phyloP scores from a whole-genome alignment of 2,113 vertebrate species.

The Chelonoidis abingdonii region DNA sequence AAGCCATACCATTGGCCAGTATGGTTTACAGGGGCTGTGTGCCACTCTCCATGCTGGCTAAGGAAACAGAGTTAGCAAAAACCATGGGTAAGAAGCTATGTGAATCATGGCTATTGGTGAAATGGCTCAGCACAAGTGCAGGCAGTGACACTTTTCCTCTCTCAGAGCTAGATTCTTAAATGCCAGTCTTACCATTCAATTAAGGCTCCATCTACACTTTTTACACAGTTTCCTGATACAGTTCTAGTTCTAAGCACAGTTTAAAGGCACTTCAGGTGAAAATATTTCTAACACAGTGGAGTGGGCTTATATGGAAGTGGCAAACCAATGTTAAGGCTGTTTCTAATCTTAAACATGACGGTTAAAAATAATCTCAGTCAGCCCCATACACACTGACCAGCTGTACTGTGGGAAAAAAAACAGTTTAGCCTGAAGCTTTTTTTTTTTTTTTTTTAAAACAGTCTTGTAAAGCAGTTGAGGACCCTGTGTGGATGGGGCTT shows the following conservation, averaged over 20 bases:
- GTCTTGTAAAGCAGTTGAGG: not conserved
- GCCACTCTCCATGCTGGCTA: not conserved
- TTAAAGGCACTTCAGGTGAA: not conserved
- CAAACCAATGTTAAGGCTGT: not conserved
- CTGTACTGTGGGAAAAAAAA: not conserved
- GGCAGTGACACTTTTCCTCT: not conserved
- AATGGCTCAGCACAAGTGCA: not conserved
- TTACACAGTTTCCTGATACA: not conserved
- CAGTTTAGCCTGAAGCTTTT: not conserved
- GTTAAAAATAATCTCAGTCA: not conserved
- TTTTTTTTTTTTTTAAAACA: not conserved
- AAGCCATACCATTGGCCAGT: not conserved
- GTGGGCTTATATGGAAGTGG: not conserved
- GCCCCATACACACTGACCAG: not conserved
- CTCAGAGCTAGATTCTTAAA: not conserved
- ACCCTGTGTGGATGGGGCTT: not conserved
- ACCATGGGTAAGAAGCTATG: not conserved
- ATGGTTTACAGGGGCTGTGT: not conserved
- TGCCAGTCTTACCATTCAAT: not conserved
- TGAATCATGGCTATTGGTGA: not conserved
- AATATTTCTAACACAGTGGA: not conserved
- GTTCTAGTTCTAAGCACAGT: not conserved
- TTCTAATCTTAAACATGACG: not conserved
- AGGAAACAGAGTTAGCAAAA: not conserved
- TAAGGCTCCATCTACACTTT: not conserved